These are phyloP conservation scores for Carollia perspicillata DNA, from an alignment of 2,113 vertebrate species.

Conservation along the genomic window DNA sequence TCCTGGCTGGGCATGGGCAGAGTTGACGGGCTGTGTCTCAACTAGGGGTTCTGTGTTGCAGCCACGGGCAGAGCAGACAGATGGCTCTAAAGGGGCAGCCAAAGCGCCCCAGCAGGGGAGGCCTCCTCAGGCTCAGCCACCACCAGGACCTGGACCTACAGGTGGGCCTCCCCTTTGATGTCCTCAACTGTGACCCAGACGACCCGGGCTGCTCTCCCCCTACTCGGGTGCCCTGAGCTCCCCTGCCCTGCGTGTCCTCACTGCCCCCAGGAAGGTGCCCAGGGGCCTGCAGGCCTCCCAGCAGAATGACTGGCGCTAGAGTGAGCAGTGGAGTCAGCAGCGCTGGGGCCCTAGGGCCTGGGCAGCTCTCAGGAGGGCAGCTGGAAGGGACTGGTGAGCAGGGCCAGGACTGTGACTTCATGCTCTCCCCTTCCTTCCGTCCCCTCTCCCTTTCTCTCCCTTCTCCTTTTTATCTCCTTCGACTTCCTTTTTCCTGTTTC, in stretches of 20 bases:
- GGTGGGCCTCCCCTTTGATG: slow-evolving; percentile 81
- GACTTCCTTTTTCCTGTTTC: background rate
- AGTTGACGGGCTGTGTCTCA: background rate
- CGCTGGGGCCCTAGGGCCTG: background rate
- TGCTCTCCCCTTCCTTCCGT: background rate
- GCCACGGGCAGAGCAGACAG: slow-evolving; percentile 86
- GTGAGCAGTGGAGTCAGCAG: background rate
- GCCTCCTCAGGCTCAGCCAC: slow-evolving; percentile 80
- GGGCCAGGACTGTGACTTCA: background rate
- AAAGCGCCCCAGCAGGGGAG: slow-evolving; percentile 88
- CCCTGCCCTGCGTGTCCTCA: too few species aligned
- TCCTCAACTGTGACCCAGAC: background rate
- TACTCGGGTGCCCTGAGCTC: fast-evolving
- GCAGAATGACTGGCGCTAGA: background rate
- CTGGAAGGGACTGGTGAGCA: background rate
- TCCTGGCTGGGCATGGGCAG: background rate
- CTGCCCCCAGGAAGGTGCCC: background rate
- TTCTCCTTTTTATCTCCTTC: background rate
- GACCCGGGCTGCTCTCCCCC: background rate
- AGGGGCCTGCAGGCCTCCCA: background rate
- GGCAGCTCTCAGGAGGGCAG: background rate
- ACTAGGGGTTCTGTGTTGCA: slow-evolving; percentile 67
- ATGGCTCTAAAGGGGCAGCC: slow-evolving; percentile 80
- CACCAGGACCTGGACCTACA: slow-evolving; percentile 83
- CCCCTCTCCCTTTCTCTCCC: background rate